phyloP scores from a whole-genome alignment of 1,140 invertebrate genomes.

The Laodelphax striatellus region DNA sequence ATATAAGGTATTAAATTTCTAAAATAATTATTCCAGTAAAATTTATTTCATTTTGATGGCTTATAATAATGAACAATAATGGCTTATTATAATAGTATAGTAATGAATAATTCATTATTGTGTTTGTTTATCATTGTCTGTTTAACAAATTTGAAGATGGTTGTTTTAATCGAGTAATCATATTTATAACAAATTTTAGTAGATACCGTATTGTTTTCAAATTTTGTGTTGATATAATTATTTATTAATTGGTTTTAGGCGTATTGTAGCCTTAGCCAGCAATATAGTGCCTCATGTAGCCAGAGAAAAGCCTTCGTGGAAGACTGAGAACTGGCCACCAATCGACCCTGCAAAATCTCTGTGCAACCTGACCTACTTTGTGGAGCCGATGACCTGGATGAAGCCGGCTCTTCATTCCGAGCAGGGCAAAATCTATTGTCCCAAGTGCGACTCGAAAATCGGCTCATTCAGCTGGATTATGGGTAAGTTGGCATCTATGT shows the following conservation, averaged over 20 bases:
- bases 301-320: slow-evolving; percentile 37
- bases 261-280: slow-evolving; percentile 62
- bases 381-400: slow-evolving; percentile 78
- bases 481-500: slow-evolving; percentile 34
- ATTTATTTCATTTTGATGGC: too few relatives aligned
- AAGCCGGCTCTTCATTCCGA: slow-evolving; percentile 48
- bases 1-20: too few relatives aligned
- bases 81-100: too few relatives aligned
- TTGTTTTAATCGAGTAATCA: too few relatives aligned
- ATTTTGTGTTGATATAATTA: neutral
- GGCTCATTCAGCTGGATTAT: slow-evolving; percentile 77
- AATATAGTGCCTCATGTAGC: slow-evolving; percentile 61
- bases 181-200: too few relatives aligned
- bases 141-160: too few relatives aligned
- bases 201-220: too few relatives aligned
- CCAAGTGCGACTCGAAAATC: slow-evolving; percentile 65
- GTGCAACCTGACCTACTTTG: slow-evolving; percentile 61
- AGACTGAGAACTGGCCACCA: slow-evolving; percentile 26
- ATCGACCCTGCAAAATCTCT: slow-evolving; percentile 9
- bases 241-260: slow-evolving; percentile 24
- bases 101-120: too few relatives aligned
- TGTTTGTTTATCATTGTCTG: too few relatives aligned
- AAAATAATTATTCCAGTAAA: too few relatives aligned
- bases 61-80: too few relatives aligned
- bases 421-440: slow-evolving; percentile 71